Conservation (phyloP, 1,140 invertebrate species). For the Drosophila pruinosa region DNA sequence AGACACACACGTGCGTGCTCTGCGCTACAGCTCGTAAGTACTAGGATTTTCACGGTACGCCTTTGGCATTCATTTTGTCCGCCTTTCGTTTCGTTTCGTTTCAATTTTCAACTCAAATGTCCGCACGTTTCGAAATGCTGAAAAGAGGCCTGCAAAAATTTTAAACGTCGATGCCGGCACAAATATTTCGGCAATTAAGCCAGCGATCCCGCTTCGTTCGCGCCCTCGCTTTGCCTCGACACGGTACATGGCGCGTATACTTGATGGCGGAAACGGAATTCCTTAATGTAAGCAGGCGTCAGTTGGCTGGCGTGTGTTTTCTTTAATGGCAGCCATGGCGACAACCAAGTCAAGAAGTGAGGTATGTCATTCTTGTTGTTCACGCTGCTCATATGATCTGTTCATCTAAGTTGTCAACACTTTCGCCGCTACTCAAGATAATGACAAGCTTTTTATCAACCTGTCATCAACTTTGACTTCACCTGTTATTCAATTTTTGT, state of each 20-base stretch:
- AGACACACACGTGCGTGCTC: slow-evolving; percentile 21
- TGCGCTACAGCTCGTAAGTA: not conserved
- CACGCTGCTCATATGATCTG: not conserved
- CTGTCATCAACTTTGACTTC: slow-evolving; percentile 11
- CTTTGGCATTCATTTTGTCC: not conserved
- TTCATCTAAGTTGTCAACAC: slow-evolving; percentile 25
- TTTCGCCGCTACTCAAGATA: slow-evolving; percentile 1
- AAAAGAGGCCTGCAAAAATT: slow-evolving; percentile 30
- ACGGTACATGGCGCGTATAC: slow-evolving; percentile 47
- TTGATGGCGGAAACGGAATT: slow-evolving; percentile 57
- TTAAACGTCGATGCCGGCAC: slow-evolving; percentile 26
- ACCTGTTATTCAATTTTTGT: slow-evolving; percentile 3
- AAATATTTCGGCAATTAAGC: slow-evolving; percentile 74
- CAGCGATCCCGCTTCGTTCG: not conserved
- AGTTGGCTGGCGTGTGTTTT: slow-evolving; percentile 70
- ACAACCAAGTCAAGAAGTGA: slow-evolving; percentile 10
- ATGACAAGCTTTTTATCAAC: slow-evolving; percentile 15
- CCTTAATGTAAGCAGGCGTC: slow-evolving; percentile 73
- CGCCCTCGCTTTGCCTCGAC: not conserved
- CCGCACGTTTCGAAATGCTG: slow-evolving; percentile 12
- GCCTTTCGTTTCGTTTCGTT: not conserved
- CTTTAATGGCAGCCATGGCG: slow-evolving; percentile 71
- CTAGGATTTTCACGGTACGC: slow-evolving; percentile 25
- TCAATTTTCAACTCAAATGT: slow-evolving; percentile 14
- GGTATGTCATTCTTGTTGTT: slow-evolving; percentile 3